Conservation (phyloP, 2,797 vertebrate genomes). For the Bradypodion pumilum region DNA sequence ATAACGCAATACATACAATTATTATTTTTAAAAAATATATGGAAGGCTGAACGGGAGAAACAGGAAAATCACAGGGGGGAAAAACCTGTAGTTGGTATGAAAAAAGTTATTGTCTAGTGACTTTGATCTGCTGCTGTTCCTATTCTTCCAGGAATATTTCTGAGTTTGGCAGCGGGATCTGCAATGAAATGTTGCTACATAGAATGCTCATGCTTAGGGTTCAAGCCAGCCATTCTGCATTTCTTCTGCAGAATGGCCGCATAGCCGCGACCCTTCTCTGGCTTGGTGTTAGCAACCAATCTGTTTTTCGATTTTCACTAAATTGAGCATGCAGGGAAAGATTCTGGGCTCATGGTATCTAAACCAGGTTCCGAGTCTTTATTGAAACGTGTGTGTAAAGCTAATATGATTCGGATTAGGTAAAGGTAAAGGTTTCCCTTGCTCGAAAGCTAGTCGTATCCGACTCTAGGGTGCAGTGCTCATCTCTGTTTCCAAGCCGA, state of each 20-base stretch:
- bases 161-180: neutral
- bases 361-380: neutral
- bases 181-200: neutral
- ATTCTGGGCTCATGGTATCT: neutral
- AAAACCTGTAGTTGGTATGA: too few species aligned
- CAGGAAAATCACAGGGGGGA: too few species aligned
- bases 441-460: too few species aligned
- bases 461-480: too few species aligned
- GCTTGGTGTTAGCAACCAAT: neutral
- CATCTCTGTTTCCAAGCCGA: too few species aligned
- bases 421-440: too few species aligned
- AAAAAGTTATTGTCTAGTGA: too few species aligned
- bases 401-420: neutral
- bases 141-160: conserved; percentile 15
- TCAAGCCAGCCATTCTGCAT: neutral
- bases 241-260: too few species aligned
- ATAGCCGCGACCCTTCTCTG: too few species aligned
- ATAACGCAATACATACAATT: too few species aligned
- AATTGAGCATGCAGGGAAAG: neutral
- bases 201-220: neutral
- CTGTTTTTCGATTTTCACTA: neutral
- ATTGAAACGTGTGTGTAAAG: neutral
- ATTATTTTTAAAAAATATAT: too few species aligned
- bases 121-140: neutral
- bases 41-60: too few species aligned